Percentiles rank a stretch among this genome's conserved stretches.
phyloP scores from a whole-genome alignment of 2,113 vertebrate genomes.

The Eurypyga helias region DNA sequence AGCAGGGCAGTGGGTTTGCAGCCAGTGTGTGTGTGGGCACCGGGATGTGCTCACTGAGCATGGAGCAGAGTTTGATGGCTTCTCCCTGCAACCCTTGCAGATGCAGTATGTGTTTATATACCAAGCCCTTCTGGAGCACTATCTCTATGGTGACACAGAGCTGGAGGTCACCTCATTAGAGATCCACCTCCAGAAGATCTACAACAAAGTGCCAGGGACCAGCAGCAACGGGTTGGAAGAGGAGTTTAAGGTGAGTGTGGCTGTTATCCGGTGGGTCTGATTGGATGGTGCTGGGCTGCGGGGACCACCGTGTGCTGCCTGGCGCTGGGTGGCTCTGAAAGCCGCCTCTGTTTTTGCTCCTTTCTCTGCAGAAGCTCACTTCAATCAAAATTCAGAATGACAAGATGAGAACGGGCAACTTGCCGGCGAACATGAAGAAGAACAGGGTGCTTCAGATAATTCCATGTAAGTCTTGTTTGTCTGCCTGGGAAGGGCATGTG shows the following conservation, averaged over 20 bases:
- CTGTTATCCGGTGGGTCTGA: background rate
- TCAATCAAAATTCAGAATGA: slow-evolving; percentile 99
- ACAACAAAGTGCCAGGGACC: slow-evolving; percentile 90
- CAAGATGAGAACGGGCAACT: slow-evolving; percentile 98
- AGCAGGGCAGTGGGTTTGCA: background rate
- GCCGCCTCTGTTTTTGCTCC: background rate
- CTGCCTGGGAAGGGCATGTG: background rate
- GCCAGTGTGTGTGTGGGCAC: accelerated
- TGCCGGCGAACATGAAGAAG: slow-evolving; percentile 99
- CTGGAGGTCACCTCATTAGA: slow-evolving; percentile 97
- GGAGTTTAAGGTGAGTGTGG: slow-evolving; percentile 90
- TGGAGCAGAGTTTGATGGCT: background rate
- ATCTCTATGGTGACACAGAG: slow-evolving; percentile 97
- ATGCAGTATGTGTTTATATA: slow-evolving; percentile 99
- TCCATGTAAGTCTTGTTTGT: slow-evolving; percentile 86
- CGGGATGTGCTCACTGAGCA: accelerated
- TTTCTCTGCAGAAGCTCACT: slow-evolving; percentile 88
- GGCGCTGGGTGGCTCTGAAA: background rate
- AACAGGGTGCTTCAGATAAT: slow-evolving; percentile 99
- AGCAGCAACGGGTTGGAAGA: slow-evolving; percentile 94
- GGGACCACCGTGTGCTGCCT: accelerated
- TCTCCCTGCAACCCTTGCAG: slow-evolving; percentile 67
- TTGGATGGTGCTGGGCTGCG: background rate
- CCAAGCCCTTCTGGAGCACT: slow-evolving; percentile 97
- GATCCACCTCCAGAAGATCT: slow-evolving; percentile 94